phyloP scores from a whole-genome alignment of 2,113 vertebrate species.

The Mugil cephalus region DNA sequence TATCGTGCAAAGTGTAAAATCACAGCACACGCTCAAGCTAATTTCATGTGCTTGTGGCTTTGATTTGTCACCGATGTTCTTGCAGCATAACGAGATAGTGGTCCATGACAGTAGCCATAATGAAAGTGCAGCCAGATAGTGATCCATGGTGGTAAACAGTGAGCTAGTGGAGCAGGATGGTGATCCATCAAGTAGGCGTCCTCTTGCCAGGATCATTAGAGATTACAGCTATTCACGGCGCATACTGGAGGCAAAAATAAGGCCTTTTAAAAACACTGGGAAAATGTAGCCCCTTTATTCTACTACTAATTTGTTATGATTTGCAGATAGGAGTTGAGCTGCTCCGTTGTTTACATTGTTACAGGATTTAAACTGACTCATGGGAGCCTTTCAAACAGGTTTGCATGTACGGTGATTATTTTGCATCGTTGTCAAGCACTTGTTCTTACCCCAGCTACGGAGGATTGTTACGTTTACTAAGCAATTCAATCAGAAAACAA shows the following conservation, averaged over 20 bases:
- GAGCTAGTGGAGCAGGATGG: constrained; percentile 38
- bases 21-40: constrained; percentile 20
- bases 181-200: constrained; percentile 56
- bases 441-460: neutral
- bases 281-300: neutral
- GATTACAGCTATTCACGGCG: constrained; percentile 12
- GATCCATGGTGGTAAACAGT: constrained; percentile 57
- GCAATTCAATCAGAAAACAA: neutral
- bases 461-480: neutral
- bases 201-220: constrained; percentile 28
- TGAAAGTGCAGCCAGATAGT: constrained; percentile 50
- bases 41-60: constrained; percentile 41
- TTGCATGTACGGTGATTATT: neutral
- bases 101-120: constrained; percentile 47
- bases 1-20: neutral
- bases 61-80: constrained; percentile 53
- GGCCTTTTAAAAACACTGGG: neutral
- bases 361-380: neutral
- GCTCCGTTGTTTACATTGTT: neutral
- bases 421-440: neutral
- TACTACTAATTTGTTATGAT: neutral
- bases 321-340: neutral
- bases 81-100: constrained; percentile 41
- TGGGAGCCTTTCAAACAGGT: neutral
- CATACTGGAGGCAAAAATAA: neutral